phyloP scores from a whole-genome alignment of 1,140 invertebrate genomes.

The Achatina immaculata region DNA sequence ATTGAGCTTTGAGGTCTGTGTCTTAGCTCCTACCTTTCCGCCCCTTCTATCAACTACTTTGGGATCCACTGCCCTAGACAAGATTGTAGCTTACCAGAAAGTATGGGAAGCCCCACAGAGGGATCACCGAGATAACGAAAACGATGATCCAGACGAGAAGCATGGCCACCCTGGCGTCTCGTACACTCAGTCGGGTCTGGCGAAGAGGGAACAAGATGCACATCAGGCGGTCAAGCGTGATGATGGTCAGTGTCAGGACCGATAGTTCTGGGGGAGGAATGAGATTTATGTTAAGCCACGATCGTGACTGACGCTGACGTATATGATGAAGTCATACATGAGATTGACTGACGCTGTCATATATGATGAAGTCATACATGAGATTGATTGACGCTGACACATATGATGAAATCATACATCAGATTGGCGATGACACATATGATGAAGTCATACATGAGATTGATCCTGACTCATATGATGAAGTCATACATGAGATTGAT shows the following conservation, averaged over 20 bases:
- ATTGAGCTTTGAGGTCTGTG: too few species aligned
- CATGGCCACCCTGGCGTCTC: conserved; percentile 72
- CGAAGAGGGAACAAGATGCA: conserved; percentile 75
- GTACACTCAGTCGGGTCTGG: conserved; percentile 68
- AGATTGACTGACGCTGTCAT: too few species aligned
- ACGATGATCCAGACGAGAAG: conserved; percentile 72
- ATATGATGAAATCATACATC: too few species aligned
- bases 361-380: too few species aligned
- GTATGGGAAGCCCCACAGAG: conserved; percentile 72
- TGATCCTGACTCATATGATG: too few species aligned
- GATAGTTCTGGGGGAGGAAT: conserved; percentile 35
- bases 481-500: too few species aligned
- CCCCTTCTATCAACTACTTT: too few species aligned
- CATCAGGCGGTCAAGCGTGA: conserved; percentile 75
- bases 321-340: not conserved
- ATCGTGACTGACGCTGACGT: not conserved
- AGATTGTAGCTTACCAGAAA: conserved; percentile 66
- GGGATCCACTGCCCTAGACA: too few species aligned
- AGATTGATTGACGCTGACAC: too few species aligned
- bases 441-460: too few species aligned
- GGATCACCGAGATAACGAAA: conserved; percentile 71
- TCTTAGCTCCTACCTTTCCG: too few species aligned
- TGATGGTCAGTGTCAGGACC: conserved; percentile 75
- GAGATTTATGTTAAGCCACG: not conserved
- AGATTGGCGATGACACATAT: too few species aligned